Percentiles rank a stretch among this genome's conserved stretches.
phyloP scores from a whole-genome alignment of 2,888 invertebrate genomes.

The Altica lythri region DNA sequence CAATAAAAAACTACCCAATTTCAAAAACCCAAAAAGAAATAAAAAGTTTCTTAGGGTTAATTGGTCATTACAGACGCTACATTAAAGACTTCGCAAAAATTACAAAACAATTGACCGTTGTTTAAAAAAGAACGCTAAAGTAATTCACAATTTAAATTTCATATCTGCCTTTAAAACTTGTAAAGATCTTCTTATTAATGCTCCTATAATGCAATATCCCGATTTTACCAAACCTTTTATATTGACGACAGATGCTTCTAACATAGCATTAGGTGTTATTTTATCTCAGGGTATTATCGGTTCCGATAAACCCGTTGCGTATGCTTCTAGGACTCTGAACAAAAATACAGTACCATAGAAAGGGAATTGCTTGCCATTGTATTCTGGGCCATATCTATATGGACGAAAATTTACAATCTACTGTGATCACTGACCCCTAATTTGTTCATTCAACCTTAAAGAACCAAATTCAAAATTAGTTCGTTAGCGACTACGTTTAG shows the following conservation, averaged over 20 bases:
- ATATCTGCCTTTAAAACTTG: constrained; percentile 29
- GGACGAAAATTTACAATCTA: background rate
- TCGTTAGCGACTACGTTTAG: constrained; percentile 17
- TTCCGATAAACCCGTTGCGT: constrained; percentile 35
- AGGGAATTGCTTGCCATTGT: constrained; percentile 38
- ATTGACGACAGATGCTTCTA: constrained; percentile 39
- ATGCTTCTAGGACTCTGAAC: constrained; percentile 30
- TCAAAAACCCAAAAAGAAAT: constrained; percentile 36
- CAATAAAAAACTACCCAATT: constrained; percentile 32
- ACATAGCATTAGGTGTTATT: constrained; percentile 37
- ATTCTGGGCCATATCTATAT: constrained; percentile 31
- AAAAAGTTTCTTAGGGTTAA: constrained; percentile 34
- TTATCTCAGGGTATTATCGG: constrained; percentile 35
- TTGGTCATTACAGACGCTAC: constrained; percentile 36
- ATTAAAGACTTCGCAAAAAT: constrained; percentile 35
- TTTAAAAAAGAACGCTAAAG: constrained; percentile 31
- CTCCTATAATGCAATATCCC: constrained; percentile 37
- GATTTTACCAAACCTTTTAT: constrained; percentile 39
- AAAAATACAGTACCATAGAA: constrained; percentile 34
- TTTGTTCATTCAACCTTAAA: constrained; percentile 28
- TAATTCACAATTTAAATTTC: constrained; percentile 25
- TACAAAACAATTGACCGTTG: constrained; percentile 32
- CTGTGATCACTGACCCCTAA: constrained; percentile 27
- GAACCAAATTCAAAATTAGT: constrained; percentile 23
- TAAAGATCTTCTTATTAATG: constrained; percentile 32